These are phyloP conservation scores for Archips crataeganus DNA, from an alignment of 2,888 invertebrate species.

Conservation along the genomic window DNA sequence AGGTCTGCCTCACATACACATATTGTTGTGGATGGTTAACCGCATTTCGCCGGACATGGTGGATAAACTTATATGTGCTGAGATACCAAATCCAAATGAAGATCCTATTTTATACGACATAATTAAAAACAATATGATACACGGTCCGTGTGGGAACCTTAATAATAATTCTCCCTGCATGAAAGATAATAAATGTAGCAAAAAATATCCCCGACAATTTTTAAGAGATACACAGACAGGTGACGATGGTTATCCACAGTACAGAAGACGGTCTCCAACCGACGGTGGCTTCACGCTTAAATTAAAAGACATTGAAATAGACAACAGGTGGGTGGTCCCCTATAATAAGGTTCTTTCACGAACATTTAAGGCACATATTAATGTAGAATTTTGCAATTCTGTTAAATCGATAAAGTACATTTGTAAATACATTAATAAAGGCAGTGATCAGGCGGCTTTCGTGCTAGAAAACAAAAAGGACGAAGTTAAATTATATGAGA, in stretches of 20 bases:
- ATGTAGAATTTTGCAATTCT: constrained; percentile 53
- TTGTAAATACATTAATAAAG: constrained; percentile 39
- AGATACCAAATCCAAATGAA: neutral
- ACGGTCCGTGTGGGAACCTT: constrained; percentile 14
- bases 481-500: no score
- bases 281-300: neutral
- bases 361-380: constrained; percentile 58
- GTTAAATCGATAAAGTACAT: neutral
- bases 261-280: neutral
- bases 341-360: constrained; percentile 51
- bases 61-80: neutral
- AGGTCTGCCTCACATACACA: neutral
- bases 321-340: constrained; percentile 58
- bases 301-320: constrained; percentile 25
- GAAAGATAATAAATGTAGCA: neutral
- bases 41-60: neutral
- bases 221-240: neutral
- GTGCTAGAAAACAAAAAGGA: no score
- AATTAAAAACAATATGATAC: constrained; percentile 16
- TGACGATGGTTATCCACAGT: constrained; percentile 3
- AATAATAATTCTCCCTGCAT: constrained; percentile 23
- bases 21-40: neutral
- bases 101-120: neutral
- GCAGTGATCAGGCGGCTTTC: neutral
- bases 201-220: neutral